Conservation (phyloP, 2,888 invertebrate genomes). For the Isoperla grammatica region DNA sequence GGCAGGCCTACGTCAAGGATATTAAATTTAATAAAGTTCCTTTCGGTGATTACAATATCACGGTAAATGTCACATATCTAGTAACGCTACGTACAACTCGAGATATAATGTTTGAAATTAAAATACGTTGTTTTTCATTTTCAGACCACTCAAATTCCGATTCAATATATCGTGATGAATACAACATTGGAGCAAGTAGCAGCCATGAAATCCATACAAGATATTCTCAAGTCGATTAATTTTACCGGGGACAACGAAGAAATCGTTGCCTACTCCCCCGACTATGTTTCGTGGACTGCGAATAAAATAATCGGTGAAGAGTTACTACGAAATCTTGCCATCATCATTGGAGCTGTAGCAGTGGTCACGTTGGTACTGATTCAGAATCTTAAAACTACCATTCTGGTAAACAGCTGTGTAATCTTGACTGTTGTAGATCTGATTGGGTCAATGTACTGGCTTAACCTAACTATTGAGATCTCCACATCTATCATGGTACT, state of each 20-base stretch:
- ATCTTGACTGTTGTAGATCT: constrained; percentile 46
- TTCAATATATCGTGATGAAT: constrained; percentile 41
- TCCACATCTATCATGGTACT: constrained; percentile 47
- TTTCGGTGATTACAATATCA: constrained; percentile 40
- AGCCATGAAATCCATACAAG: constrained; percentile 40
- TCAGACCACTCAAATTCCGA: constrained; percentile 41
- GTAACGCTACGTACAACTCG: neutral
- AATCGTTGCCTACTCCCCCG: constrained; percentile 39
- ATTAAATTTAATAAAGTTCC: constrained; percentile 41
- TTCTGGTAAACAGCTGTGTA: constrained; percentile 46
- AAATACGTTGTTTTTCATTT: constrained; percentile 11
- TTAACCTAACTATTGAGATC: constrained; percentile 48
- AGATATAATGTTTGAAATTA: too few relatives aligned
- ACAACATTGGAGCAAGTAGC: constrained; percentile 39
- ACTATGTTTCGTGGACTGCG: constrained; percentile 42
- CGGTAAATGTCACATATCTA: constrained; percentile 38
- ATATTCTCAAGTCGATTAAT: constrained; percentile 36
- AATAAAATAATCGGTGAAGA: constrained; percentile 43
- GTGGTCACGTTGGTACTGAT: constrained; percentile 44
- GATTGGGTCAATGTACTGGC: constrained; percentile 46
- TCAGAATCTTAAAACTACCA: constrained; percentile 42
- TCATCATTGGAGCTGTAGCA: constrained; percentile 45
- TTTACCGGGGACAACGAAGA: constrained; percentile 37
- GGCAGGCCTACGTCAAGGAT: constrained; percentile 41
- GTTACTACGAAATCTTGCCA: constrained; percentile 42